A percentile compares a stretch with the other conserved stretches of the same genome.
Conservation (phyloP, 1,140 invertebrate genomes). For the Ceratitis capitata region DNA sequence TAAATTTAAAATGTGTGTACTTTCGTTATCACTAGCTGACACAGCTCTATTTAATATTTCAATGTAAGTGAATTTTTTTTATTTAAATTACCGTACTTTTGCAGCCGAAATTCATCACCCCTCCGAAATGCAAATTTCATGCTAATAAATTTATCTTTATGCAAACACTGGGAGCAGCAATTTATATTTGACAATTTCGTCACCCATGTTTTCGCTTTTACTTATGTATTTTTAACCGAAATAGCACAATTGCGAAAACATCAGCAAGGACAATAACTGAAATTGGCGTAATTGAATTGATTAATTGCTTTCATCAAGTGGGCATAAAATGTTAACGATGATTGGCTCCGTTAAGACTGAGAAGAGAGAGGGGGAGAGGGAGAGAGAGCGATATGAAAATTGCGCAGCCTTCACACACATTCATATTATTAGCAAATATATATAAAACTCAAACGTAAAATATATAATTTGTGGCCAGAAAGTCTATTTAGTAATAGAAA, state of each 20-base stretch:
- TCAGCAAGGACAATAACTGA: neutral
- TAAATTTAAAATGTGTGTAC: too few species aligned
- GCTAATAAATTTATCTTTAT: neutral
- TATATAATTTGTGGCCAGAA: too few species aligned
- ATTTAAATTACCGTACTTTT: too few species aligned
- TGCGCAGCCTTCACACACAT: neutral
- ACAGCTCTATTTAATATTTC: too few species aligned
- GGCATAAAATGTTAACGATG: neutral
- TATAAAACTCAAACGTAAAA: too few species aligned
- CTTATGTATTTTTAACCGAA: neutral
- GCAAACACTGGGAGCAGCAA: neutral
- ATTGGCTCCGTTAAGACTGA: too few species aligned
- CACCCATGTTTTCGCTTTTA: neutral
- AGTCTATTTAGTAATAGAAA: neutral
- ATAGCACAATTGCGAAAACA: neutral
- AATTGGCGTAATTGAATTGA: neutral
- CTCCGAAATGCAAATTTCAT: neutral
- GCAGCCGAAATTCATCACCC: neutral
- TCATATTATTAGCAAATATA: too few species aligned
- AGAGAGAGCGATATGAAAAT: neutral
- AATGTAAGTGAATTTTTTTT: too few species aligned
- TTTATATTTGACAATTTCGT: neutral
- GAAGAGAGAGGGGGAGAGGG: too few species aligned
- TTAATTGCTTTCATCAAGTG: neutral
- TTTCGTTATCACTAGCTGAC: too few species aligned